phyloP scores from a whole-genome alignment of 2,797 vertebrate species.

The Etheostoma perlongum region DNA sequence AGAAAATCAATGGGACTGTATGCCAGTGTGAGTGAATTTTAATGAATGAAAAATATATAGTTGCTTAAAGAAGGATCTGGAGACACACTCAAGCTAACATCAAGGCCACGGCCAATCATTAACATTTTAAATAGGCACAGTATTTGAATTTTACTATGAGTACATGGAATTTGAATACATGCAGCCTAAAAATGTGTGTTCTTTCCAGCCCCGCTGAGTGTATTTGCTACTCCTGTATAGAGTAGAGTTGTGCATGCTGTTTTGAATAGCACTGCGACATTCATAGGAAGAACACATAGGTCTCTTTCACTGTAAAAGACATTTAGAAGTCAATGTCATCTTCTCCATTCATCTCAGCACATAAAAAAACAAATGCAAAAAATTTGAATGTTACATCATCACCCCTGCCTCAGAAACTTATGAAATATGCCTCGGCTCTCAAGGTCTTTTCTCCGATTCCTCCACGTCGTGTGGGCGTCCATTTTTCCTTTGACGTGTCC shows the following conservation, averaged over 20 bases:
- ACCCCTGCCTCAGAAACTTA: constrained; percentile 23
- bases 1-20: constrained; percentile 28
- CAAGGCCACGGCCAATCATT: constrained; percentile 27
- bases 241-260: not conserved
- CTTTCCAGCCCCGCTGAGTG: not conserved
- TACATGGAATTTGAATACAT: not conserved
- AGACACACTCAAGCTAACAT: constrained; percentile 10
- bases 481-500: constrained; percentile 58
- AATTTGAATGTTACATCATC: constrained; percentile 14
- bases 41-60: constrained; percentile 30
- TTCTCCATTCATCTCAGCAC: constrained; percentile 17
- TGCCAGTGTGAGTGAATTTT: constrained; percentile 19
- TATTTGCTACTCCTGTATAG: not conserved
- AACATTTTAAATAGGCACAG: constrained; percentile 26
- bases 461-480: constrained; percentile 25
- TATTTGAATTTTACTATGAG: constrained; percentile 4
- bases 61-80: constrained; percentile 16
- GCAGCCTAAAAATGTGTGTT: not conserved
- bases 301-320: constrained; percentile 4
- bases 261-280: constrained; percentile 2
- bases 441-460: constrained; percentile 23
- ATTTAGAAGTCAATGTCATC: constrained; percentile 48
- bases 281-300: constrained; percentile 1
- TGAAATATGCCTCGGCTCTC: constrained; percentile 29
- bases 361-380: constrained; percentile 24